Conservation (phyloP, 2,113 vertebrate genomes). For the Ifrita kowaldi region DNA sequence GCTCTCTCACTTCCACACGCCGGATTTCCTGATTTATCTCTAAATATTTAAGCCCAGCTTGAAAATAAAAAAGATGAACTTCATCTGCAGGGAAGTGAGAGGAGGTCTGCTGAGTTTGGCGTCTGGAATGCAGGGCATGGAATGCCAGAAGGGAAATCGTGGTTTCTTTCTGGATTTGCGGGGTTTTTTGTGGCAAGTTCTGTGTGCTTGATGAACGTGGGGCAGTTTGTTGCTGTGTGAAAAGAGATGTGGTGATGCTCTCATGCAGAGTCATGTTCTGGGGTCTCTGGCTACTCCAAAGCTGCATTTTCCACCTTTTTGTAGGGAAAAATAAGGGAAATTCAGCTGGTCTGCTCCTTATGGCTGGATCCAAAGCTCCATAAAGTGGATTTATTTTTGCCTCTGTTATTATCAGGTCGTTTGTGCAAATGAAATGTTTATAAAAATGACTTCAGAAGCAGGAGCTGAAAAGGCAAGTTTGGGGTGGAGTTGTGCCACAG, state of each 20-base stretch:
- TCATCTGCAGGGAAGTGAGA: background rate
- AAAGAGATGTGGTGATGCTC: background rate
- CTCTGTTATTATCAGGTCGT: background rate
- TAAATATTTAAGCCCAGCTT: background rate
- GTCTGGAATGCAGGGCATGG: background rate
- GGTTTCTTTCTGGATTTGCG: background rate
- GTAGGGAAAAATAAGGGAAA: background rate
- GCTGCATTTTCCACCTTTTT: background rate
- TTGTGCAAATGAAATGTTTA: background rate
- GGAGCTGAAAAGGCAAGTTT: background rate
- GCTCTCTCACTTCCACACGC: rapidly evolving
- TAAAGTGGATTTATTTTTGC: background rate
- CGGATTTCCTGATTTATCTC: background rate
- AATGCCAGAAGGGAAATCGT: background rate
- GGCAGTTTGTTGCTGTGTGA: background rate
- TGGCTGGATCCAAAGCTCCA: background rate
- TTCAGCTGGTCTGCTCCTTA: background rate
- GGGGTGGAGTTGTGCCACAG: background rate
- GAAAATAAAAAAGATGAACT: rapidly evolving
- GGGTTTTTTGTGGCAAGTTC: too few relatives aligned
- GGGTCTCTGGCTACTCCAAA: background rate
- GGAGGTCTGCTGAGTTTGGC: background rate
- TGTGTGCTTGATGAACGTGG: rapidly evolving
- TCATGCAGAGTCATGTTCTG: rapidly evolving
- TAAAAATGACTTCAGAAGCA: background rate